Conservation (phyloP, 35 echinoderm and acorn worm genomes). For the Lytechinus variegatus region DNA sequence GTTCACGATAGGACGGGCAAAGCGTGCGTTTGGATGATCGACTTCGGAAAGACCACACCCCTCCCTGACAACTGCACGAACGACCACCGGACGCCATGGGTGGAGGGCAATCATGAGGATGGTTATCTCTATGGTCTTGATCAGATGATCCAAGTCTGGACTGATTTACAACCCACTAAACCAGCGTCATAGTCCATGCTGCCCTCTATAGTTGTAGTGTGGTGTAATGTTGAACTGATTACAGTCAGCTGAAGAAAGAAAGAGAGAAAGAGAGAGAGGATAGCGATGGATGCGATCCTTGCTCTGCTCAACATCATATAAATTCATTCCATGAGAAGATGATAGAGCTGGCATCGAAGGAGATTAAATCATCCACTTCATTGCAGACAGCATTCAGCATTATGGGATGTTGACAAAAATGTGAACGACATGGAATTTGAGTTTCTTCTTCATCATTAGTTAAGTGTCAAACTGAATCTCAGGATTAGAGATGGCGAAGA, state of each 20-base stretch:
- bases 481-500: background rate
- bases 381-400: background rate
- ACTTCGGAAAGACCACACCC: constrained; percentile 94
- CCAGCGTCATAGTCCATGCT: constrained; percentile 44
- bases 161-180: constrained; percentile 55
- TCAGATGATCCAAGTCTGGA: constrained; percentile 90
- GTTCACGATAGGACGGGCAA: constrained; percentile 93
- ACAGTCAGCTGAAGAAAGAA: background rate
- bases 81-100: constrained; percentile 92
- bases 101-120: constrained; percentile 95
- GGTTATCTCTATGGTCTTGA: constrained; percentile 96
- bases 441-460: background rate
- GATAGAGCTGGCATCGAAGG: background rate
- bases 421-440: background rate
- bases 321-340: background rate
- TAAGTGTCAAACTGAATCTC: background rate
- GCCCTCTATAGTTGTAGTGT: background rate
- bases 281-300: background rate
- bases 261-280: background rate
- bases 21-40: constrained; percentile 96
- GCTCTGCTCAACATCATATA: background rate
- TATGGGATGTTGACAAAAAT: background rate
- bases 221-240: background rate
- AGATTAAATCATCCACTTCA: background rate
- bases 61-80: constrained; percentile 66